phyloP scores from a whole-genome alignment of 2,888 invertebrate genomes.

The Leptarthrus brevirostris region DNA sequence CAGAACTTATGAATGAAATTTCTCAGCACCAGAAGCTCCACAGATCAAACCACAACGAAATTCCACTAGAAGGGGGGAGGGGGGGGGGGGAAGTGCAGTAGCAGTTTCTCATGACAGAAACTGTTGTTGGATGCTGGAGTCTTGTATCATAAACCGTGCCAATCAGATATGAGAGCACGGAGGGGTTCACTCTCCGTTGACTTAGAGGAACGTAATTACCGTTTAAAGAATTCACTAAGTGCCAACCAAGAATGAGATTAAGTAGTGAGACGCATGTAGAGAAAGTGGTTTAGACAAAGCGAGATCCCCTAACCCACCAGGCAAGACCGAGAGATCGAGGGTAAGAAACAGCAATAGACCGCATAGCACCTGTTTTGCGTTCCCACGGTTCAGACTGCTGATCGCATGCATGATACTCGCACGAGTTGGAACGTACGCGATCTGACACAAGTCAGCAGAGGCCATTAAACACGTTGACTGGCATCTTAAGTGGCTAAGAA shows the following conservation, averaged over 20 bases:
- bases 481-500: conserved; percentile 48
- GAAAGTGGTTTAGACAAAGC: background rate
- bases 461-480: conserved; percentile 54
- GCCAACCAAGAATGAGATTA: conserved; percentile 12
- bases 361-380: conserved; percentile 47
- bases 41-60: background rate
- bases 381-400: conserved; percentile 46
- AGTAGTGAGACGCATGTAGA: conserved; percentile 51
- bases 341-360: conserved; percentile 10
- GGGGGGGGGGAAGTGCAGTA: conserved; percentile 7
- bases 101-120: conserved; percentile 24
- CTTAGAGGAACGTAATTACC: conserved; percentile 42
- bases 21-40: background rate
- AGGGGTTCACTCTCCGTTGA: conserved; percentile 5
- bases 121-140: too few relatives aligned
- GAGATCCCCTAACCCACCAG: conserved; percentile 45
- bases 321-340: conserved; percentile 17
- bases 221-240: conserved; percentile 27
- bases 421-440: conserved; percentile 58
- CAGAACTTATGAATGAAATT: conserved; percentile 17
- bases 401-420: conserved; percentile 54
- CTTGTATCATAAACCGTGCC: conserved; percentile 49
- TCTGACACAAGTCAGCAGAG: conserved; percentile 54
- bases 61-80: conserved; percentile 3
- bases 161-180: conserved; percentile 19